A percentile compares a stretch with the other conserved stretches of the same genome.
phyloP scores from a whole-genome alignment of 2,888 invertebrate species.

The Microctonus aethiopoides region DNA sequence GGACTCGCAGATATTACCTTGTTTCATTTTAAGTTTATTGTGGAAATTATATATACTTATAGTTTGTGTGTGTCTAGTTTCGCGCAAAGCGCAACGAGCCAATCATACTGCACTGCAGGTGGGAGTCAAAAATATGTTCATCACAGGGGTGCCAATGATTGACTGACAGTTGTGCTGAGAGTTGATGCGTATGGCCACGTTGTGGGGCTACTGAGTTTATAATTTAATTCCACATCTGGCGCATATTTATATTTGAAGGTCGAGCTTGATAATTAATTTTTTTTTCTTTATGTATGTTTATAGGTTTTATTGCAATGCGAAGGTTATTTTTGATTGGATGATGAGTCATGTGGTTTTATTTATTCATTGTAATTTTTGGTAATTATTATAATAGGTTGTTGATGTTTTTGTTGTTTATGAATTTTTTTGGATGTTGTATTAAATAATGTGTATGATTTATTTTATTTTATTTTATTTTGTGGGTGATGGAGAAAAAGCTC shows the following conservation, averaged over 20 bases:
- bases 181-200: slow-evolving; percentile 39
- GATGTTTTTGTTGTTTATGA: no score
- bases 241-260: background rate
- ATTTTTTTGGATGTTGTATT: no score
- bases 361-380: no score
- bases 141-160: slow-evolving; percentile 33
- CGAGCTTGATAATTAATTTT: background rate
- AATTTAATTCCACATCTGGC: background rate
- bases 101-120: slow-evolving; percentile 39
- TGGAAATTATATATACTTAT: background rate
- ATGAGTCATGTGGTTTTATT: no score
- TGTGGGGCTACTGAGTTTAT: slow-evolving; percentile 40
- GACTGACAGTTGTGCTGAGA: slow-evolving; percentile 21
- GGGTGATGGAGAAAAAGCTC: slow-evolving; percentile 28
- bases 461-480: no score
- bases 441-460: no score
- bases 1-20: background rate
- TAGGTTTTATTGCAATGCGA: background rate
- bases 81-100: slow-evolving; percentile 28
- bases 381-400: no score
- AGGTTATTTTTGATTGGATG: background rate
- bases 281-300: background rate
- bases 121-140: background rate
- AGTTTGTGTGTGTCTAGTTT: slow-evolving; percentile 21
- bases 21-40: background rate